Conservation (phyloP, 2,888 invertebrate genomes). For the Acleris laterana region DNA sequence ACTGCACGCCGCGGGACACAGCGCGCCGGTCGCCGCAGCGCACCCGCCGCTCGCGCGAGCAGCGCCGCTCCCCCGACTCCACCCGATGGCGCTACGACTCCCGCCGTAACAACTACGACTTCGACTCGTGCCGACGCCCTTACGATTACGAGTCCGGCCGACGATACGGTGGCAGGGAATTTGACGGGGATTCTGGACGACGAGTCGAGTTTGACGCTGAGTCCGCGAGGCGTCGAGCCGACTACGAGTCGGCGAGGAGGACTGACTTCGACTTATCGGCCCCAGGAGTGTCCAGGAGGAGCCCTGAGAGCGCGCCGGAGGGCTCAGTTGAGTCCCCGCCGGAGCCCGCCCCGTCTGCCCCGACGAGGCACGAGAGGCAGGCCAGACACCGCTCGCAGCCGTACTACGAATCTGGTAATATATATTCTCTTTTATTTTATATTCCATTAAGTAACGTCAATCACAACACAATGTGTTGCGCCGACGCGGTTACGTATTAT, state of each 20-base stretch:
- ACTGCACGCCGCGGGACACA: conserved; percentile 89
- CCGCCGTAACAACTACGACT: conserved; percentile 73
- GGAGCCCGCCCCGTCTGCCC: conserved; percentile 79
- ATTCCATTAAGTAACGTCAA: no score
- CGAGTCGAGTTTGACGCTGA: conserved; percentile 73
- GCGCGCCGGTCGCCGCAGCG: conserved; percentile 77
- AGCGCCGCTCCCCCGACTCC: conserved; percentile 74
- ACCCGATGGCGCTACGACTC: conserved; percentile 79
- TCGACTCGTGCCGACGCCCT: conserved; percentile 69
- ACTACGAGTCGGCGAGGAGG: conserved; percentile 79
- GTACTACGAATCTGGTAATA: conserved; percentile 80
- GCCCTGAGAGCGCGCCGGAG: conserved; percentile 78
- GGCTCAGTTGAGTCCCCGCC: conserved; percentile 78
- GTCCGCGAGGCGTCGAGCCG: conserved; percentile 73
- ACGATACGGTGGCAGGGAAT: conserved; percentile 63
- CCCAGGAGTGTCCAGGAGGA: conserved; percentile 70
- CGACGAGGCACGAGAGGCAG: conserved; percentile 69
- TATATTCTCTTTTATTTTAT: no score
- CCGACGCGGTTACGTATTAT: no score
- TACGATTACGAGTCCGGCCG: conserved; percentile 70
- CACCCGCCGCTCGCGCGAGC: conserved; percentile 73
- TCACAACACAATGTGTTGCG: no score
- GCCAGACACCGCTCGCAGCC: conserved; percentile 72
- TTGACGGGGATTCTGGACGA: conserved; percentile 73
- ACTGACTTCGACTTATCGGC: conserved; percentile 78